These are phyloP conservation scores for Enteromius viviparus DNA, from an alignment of 2,797 vertebrate species.

Conservation along the genomic window DNA sequence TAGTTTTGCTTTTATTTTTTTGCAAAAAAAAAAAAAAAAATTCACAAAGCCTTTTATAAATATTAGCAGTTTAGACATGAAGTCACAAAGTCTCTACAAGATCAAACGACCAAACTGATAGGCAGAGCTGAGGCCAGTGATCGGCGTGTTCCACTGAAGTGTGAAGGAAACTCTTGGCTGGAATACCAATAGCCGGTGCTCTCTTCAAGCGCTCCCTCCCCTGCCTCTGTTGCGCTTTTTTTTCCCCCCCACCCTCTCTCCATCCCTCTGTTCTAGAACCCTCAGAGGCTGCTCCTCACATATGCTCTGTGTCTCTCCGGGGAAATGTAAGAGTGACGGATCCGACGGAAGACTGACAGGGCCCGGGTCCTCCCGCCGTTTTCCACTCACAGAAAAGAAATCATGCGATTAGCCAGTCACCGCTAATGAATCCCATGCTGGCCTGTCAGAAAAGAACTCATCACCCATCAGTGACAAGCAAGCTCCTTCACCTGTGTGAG, in stretches of 20 bases:
- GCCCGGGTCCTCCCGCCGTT: conserved; percentile 53
- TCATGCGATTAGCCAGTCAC: conserved; percentile 54
- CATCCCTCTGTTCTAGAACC: conserved; percentile 32
- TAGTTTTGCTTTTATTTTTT: not conserved
- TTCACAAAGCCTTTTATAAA: conserved; percentile 2
- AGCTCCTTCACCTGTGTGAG: conserved; percentile 38
- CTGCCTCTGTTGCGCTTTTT: conserved; percentile 3
- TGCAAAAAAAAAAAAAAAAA: not conserved
- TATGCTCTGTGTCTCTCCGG: conserved; percentile 58
- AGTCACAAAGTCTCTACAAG: conserved; percentile 37
- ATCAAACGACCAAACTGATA: conserved; percentile 36
- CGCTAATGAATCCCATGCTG: conserved; percentile 62
- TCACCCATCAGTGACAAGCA: conserved; percentile 41
- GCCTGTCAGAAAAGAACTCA: conserved; percentile 33
- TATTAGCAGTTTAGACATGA: conserved; percentile 29
- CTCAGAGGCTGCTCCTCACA: conserved; percentile 45
- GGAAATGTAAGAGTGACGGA: conserved; percentile 67
- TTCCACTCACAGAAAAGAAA: conserved; percentile 54
- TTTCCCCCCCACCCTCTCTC: not conserved
- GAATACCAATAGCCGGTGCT: conserved; percentile 51
- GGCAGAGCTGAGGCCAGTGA: conserved; percentile 58
- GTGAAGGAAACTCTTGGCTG: conserved; percentile 63
- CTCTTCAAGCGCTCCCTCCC: conserved; percentile 59
- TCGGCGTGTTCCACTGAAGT: conserved; percentile 70
- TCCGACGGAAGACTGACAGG: conserved; percentile 73